Conservation (phyloP, 2,888 invertebrate genomes). For the Leptodirus hochenwartii region DNA sequence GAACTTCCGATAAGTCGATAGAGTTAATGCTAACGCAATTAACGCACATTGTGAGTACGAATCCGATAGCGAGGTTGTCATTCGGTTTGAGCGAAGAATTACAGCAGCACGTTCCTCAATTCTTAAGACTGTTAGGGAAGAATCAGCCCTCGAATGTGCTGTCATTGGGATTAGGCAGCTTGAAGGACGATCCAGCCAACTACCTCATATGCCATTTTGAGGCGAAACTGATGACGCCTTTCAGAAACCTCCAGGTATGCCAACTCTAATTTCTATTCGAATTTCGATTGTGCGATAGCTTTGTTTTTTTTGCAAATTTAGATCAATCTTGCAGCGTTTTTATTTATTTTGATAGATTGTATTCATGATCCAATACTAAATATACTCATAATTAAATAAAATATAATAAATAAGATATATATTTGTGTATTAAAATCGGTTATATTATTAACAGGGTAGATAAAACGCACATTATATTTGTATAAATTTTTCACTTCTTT, state of each 20-base stretch:
- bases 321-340: no score
- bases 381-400: slow-evolving; percentile 1
- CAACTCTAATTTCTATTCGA: slow-evolving; percentile 8
- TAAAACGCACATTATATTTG: no score
- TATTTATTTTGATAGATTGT: no score
- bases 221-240: slow-evolving; percentile 36
- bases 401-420: background rate
- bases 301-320: no score
- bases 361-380: no score
- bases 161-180: slow-evolving; percentile 47
- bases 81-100: slow-evolving; percentile 26
- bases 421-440: background rate
- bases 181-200: slow-evolving; percentile 52
- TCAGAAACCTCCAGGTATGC: slow-evolving; percentile 34
- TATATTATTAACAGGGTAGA: no score
- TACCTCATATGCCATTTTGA: slow-evolving; percentile 39
- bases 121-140: slow-evolving; percentile 20
- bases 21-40: no score
- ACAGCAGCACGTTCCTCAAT: slow-evolving; percentile 18
- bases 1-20: no score
- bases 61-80: slow-evolving; percentile 22
- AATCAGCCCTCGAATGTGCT: slow-evolving; percentile 34
- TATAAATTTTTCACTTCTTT: no score
- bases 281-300: background rate
- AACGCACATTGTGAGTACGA: no score